Evolutionary conservation across 2,113 vertebrate genomes (phyloP).

Genomic region (Amblyopsis rosae): DNA sequence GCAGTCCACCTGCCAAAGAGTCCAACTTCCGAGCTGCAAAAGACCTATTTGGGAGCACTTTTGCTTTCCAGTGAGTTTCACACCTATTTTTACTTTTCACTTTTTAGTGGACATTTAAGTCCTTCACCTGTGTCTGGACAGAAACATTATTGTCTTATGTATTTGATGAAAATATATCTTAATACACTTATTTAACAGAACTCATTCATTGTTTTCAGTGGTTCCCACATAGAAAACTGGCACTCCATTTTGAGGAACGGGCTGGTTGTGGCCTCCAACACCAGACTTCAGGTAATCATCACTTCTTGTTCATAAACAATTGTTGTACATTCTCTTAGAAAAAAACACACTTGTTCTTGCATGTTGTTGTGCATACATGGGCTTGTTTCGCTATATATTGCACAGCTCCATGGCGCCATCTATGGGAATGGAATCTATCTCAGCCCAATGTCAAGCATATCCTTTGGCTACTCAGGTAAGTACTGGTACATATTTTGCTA

Average conservation of each 20-base stretch:
- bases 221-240: conserved; percentile 92
- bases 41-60: conserved; percentile 89
- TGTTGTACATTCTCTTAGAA: too few species aligned
- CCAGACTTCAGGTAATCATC: conserved; percentile 83
- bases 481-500: neutral
- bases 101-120: neutral
- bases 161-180: neutral
- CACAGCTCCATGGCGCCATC: conserved; percentile 89
- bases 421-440: conserved; percentile 92
- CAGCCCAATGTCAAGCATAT: conserved; percentile 93
- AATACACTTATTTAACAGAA: neutral
- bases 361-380: neutral
- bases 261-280: conserved; percentile 90
- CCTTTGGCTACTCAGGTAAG: conserved; percentile 93
- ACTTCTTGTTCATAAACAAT: neutral
- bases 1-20: conserved; percentile 95
- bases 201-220: conserved; percentile 65
- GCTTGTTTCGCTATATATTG: conserved; percentile 4
- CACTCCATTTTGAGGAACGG: conserved; percentile 92
- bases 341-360: neutral
- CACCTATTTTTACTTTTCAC: too few species aligned
- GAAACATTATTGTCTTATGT: neutral
- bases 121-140: neutral
- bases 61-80: conserved; percentile 89
- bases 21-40: conserved; percentile 92